Evolutionary conservation across 2,888 invertebrate species (phyloP).

Genomic region (Ophion slaviceki): DNA sequence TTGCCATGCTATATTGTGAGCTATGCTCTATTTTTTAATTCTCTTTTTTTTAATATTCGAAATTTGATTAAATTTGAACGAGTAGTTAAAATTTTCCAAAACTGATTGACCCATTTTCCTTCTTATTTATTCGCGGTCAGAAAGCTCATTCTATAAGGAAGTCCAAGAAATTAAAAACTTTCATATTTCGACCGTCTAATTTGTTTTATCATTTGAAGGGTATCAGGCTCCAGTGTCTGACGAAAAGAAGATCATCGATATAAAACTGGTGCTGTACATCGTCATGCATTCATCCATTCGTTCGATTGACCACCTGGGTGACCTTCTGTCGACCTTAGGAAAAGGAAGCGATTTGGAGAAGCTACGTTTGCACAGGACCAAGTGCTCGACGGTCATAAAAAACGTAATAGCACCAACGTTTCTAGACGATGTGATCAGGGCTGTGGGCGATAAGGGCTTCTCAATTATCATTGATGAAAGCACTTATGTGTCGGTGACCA

Average conservation of each 20-base stretch:
- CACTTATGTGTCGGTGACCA: constrained; percentile 66
- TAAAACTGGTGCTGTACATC: constrained; percentile 60
- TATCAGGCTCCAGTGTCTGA: constrained; percentile 20
- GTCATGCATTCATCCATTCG: constrained; percentile 62
- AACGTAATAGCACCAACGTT: constrained; percentile 65
- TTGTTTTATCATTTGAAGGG: constrained; percentile 32
- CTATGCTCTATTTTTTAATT: too few species aligned
- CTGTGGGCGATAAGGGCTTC: constrained; percentile 60
- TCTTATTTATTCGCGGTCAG: background rate
- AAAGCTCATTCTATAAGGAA: background rate
- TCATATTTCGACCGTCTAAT: background rate
- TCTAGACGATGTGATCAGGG: constrained; percentile 57
- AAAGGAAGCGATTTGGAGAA: constrained; percentile 49
- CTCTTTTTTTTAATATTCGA: too few species aligned
- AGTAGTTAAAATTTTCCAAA: too few species aligned
- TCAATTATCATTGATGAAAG: constrained; percentile 68
- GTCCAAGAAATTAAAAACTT: background rate
- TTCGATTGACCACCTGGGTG: constrained; percentile 66
- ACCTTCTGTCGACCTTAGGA: constrained; percentile 57
- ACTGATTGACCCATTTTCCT: background rate
- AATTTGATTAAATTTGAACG: too few species aligned
- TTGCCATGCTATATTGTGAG: too few species aligned
- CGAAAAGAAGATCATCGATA: constrained; percentile 55
- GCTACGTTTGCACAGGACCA: constrained; percentile 66
- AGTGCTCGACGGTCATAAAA: constrained; percentile 65